These are phyloP conservation scores for Pachyuromys duprasi DNA, from an alignment of 2,797 vertebrate species.

Conservation along the genomic window DNA sequence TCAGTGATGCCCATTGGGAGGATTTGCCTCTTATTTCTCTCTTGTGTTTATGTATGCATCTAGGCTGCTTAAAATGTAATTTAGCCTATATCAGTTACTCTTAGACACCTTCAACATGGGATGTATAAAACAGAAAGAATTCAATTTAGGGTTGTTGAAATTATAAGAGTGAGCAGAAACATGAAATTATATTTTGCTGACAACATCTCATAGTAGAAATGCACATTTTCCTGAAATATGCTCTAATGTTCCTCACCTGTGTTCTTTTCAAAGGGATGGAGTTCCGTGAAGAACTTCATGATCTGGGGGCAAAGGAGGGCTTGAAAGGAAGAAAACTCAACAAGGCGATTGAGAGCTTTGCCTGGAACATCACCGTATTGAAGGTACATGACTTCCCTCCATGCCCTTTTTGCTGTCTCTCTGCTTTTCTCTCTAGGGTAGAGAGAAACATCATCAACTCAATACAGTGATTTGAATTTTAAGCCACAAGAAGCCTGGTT, in stretches of 20 bases:
- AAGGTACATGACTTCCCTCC: constrained; percentile 89
- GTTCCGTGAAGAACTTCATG: constrained; percentile 96
- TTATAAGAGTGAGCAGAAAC: neutral
- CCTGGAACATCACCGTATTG: constrained; percentile 99
- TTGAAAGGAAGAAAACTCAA: constrained; percentile 92
- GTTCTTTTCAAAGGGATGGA: constrained; percentile 92
- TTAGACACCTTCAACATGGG: neutral
- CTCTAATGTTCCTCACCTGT: neutral
- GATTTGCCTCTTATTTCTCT: neutral
- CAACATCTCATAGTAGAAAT: neutral
- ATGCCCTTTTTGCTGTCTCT: neutral
- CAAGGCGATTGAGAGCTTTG: constrained; percentile 93
- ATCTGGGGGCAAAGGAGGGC: constrained; percentile 95
- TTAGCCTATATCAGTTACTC: neutral
- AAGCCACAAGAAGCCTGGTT: neutral
- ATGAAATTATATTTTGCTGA: neutral
- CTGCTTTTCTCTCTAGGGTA: neutral
- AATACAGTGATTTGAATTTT: neutral
- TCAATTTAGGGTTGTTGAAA: neutral
- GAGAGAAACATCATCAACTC: neutral
- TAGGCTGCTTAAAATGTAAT: constrained; percentile 9
- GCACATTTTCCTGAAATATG: neutral
- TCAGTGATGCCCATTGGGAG: neutral
- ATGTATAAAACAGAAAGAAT: neutral
- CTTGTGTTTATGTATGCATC: neutral